Percentiles rank a stretch among this genome's conserved stretches.
Evolutionary conservation across 2,888 invertebrate species (phyloP).

Genomic region (Slavum lentiscoides): DNA sequence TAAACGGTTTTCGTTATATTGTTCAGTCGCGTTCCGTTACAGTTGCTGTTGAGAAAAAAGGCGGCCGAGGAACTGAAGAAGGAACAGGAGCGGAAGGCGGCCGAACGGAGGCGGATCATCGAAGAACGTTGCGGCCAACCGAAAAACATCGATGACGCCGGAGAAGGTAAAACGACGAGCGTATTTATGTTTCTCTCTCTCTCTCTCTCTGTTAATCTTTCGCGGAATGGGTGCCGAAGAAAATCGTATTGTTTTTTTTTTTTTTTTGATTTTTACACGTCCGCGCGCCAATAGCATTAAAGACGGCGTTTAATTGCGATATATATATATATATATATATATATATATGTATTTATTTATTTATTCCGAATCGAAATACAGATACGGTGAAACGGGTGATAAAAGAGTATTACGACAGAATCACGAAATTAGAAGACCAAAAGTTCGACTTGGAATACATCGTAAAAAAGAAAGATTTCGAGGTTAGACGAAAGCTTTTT

Average conservation of each 20-base stretch:
- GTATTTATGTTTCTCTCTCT: too few relatives aligned
- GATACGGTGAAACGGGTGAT: conserved; percentile 75
- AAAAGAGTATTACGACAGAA: conserved; percentile 87
- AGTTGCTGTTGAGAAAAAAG: conserved; percentile 99
- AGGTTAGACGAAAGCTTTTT: conserved; percentile 54
- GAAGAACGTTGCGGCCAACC: conserved; percentile 92
- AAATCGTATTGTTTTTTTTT: not conserved
- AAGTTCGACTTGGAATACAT: conserved; percentile 99
- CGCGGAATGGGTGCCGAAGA: not conserved
- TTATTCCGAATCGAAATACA: conserved; percentile 60
- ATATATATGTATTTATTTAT: too few relatives aligned
- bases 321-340: too few relatives aligned
- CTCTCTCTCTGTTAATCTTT: too few relatives aligned
- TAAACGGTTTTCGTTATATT: not conserved
- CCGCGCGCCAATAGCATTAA: too few relatives aligned
- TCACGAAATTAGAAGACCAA: conserved; percentile 84
- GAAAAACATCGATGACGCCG: conserved; percentile 87
- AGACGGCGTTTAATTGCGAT: not conserved
- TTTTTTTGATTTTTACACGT: not conserved
- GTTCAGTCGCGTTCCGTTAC: conserved; percentile 55
- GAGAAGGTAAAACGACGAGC: conserved; percentile 70
- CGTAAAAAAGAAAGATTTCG: conserved; percentile 60
- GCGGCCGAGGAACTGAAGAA: conserved; percentile 99
- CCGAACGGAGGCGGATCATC: conserved; percentile 95
- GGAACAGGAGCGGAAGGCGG: conserved; percentile 98